These are phyloP conservation scores for Ylistrum balloti DNA, from an alignment of 1,140 invertebrate species.

Conservation along the genomic window DNA sequence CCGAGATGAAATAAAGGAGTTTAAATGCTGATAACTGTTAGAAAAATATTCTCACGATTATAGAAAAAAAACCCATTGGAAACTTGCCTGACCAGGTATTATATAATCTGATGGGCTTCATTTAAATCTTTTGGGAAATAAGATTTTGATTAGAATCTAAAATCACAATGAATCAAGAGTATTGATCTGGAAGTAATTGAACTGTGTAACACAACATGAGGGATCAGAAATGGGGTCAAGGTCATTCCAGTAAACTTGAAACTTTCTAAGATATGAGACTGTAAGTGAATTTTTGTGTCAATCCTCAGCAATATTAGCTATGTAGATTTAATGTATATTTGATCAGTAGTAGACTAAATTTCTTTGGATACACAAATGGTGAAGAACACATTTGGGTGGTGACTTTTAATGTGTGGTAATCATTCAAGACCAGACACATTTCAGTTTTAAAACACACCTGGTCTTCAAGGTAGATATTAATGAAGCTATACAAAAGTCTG, in stretches of 20 bases:
- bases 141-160: background rate
- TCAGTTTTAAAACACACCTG: background rate
- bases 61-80: background rate
- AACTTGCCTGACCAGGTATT: background rate
- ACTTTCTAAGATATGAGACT: too few species aligned
- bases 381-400: too few species aligned
- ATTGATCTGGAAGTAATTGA: background rate
- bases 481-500: background rate
- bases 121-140: constrained; percentile 35
- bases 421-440: background rate
- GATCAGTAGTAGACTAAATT: too few species aligned
- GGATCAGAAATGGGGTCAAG: too few species aligned
- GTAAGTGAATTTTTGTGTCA: too few species aligned
- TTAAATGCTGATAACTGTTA: background rate
- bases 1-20: too few species aligned
- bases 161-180: background rate
- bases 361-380: too few species aligned
- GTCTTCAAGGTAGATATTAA: background rate
- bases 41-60: background rate
- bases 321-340: too few species aligned
- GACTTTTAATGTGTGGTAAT: background rate
- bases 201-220: background rate
- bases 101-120: background rate
- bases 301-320: too few species aligned
- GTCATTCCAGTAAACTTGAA: too few species aligned